Base-by-base conservation (phyloP, 2,113 vertebrate genomes). In the Rana temporaria region DNA sequence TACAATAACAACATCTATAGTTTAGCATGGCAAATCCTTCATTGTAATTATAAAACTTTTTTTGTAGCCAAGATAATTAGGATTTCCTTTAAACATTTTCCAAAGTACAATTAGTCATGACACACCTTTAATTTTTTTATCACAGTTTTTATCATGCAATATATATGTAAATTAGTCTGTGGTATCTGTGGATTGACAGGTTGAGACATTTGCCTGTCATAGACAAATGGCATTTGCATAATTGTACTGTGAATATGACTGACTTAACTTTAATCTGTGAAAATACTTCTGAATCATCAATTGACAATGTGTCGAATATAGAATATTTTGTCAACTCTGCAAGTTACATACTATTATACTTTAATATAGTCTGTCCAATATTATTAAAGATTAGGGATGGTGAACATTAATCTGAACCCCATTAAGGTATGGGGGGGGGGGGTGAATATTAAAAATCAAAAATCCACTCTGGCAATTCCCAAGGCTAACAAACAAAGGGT, bases 191-290 rank as follows among this genome's bases (percentile, higher is more conserved):
- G 15, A 52, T n/a, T 70, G 67, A 12, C 42, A 24, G 14, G n/a
- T 38, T 52, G 42, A 52, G 22, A 42, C 8, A 68, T 42, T 68
- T 68, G 20, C 11, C 32, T 17, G 20, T 34, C 22, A 8, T 20
- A 48, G 67, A 70, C 42, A 70, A 70, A 70, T 24, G 20, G 52
- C 67, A 70, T 70, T 53, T 70, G 67, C 24, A 12, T 70, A 70
- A 70, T 24, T 52, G 20, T 70, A 52, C 32, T 70, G 67, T 68
- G 38, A 52, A 20, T 70, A 15, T 70, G 67, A 70, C 12, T 70
- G 67, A 38, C 42, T 15, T 70, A 16, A 70, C 22, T 70, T n/a
- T 48, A 5, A 52, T 70, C 17, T 53, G 24, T 38, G n/a, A 42
- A n/a, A 24, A 22, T 16, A 12, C 52, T 12, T 24, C 16, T 52